These are phyloP conservation scores for Limonius californicus DNA, from an alignment of 1,140 invertebrate genomes.

Conservation along the genomic window DNA sequence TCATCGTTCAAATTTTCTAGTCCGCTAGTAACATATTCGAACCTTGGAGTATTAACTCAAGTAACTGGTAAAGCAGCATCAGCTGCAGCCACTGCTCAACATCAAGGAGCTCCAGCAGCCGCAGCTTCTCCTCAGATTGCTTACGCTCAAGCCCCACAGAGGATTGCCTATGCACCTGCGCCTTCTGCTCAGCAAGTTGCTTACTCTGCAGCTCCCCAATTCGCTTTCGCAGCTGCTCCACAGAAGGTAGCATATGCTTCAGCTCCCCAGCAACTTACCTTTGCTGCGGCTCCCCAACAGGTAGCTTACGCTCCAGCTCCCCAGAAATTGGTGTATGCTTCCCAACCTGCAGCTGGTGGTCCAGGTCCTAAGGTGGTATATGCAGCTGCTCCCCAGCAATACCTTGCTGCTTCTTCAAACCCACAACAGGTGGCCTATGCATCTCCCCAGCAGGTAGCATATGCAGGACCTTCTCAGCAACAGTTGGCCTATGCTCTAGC, in stretches of 20 bases:
- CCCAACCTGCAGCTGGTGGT: background rate
- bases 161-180: background rate
- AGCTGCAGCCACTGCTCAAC: background rate
- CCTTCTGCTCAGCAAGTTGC: background rate
- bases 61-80: conserved; percentile 31
- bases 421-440: background rate
- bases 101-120: background rate
- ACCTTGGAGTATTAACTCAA: conserved; percentile 37
- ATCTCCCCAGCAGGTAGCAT: conserved; percentile 21
- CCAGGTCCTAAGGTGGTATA: background rate
- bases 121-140: conserved; percentile 10
- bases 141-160: background rate
- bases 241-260: background rate
- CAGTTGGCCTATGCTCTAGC: conserved; percentile 8
- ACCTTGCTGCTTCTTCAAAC: background rate
- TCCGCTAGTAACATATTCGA: conserved; percentile 41
- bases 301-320: conserved; percentile 23
- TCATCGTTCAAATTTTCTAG: conserved; percentile 41
- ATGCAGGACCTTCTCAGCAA: conserved; percentile 16
- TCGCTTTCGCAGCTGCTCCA: background rate
- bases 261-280: conserved; percentile 7
- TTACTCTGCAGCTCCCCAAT: background rate
- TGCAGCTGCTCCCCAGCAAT: background rate
- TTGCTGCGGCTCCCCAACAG: conserved; percentile 22
- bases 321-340: background rate